Evolutionary conservation across 2,797 vertebrate genomes (phyloP), one percentile per base, ranked within the genome.

Genomic region (Sciurus vulgaris): DNA sequence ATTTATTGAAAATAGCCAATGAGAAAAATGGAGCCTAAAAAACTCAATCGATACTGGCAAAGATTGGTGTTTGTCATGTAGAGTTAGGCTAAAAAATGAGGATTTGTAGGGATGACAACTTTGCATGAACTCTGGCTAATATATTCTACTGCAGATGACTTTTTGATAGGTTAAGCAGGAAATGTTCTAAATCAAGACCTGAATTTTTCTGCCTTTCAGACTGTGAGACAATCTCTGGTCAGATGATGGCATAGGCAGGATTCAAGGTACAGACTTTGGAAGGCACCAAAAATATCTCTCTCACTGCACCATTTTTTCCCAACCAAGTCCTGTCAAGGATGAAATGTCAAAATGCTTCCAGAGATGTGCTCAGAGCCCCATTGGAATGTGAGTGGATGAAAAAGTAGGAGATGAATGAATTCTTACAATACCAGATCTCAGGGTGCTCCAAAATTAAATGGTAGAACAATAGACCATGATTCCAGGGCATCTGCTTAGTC

Each of bases 1-100:
- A 56, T 96, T 93, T 92, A 93, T 72, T 89, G 47, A 78, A 94
- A 95, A 38, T 96, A 90, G 38, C 67, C 69, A 83, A 2, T 90
- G 54, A 90, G 56, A 56, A 92, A 96, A 93, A 93, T 0, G 72
- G 44, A 67, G 47, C 49, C 38, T 24, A n/a, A 84, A 84, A 89
- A 70, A 33, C 78, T 85, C 79, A 86, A 67, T 41, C 15, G 44
- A 87, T 72, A 49, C 24, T 72, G n/a, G 44, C 44, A 82, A 63
- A 92, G 49, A 86, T 30, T 51, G 69, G 35, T 5, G 9, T 83
- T 15, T 89, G 41, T 77, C 54, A 17, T 56, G 73, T 56, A 8
- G 2, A 82, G 51, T 56, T 35, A 49, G 24, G 35, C 24, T 72
- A 38, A 93, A 70, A 89, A 72, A 35, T n/a, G n/a, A 95, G 69